These are phyloP conservation scores for Melinopterus prodromus DNA, from an alignment of 2,888 invertebrate genomes.

Conservation along the genomic window DNA sequence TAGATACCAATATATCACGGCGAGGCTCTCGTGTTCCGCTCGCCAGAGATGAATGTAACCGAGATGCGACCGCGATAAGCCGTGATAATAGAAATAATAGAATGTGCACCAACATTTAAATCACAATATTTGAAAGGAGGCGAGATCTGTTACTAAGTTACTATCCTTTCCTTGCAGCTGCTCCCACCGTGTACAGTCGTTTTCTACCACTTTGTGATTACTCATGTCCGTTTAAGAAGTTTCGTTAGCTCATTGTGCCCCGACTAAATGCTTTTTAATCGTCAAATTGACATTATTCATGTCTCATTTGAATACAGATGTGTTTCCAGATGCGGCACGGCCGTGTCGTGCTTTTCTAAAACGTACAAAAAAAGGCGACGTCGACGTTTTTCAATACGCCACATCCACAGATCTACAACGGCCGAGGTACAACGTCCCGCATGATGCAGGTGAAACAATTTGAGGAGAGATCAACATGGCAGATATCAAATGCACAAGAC, in stretches of 20 bases:
- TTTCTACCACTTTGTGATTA: neutral
- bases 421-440: conserved; percentile 22
- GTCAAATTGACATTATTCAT: too few relatives aligned
- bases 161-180: neutral
- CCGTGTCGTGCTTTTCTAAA: neutral
- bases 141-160: neutral
- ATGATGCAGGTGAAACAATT: conserved; percentile 25
- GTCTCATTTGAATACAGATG: too few relatives aligned
- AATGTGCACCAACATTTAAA: conserved; percentile 27
- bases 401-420: conserved; percentile 17
- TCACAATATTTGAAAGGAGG: conserved; percentile 26
- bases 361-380: neutral
- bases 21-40: conserved; percentile 17
- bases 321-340: too few relatives aligned
- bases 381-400: neutral
- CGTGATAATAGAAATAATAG: conserved; percentile 31
- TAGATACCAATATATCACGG: conserved; percentile 28
- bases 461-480: conserved; percentile 23
- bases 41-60: conserved; percentile 17
- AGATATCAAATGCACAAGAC: conserved; percentile 23
- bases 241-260: too few relatives aligned
- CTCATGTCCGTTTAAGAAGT: too few relatives aligned
- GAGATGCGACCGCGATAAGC: conserved; percentile 26
- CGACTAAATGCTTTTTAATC: too few relatives aligned
- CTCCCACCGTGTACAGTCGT: neutral